Evolutionary conservation across 2,888 invertebrate species (phyloP).

Genomic region (Apoda limacodes): DNA sequence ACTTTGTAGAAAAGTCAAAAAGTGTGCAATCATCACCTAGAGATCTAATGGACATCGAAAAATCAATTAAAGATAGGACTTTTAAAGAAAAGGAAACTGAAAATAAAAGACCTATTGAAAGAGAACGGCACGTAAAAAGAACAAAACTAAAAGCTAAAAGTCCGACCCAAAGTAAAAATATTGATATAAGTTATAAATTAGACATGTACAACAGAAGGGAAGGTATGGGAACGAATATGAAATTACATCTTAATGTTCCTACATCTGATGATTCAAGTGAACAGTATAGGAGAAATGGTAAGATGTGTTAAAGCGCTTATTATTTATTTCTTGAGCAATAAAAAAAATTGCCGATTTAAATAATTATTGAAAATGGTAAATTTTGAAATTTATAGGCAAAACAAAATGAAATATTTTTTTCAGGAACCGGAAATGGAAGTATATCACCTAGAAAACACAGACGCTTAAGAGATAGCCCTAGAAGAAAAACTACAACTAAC

Average conservation of each 20-base stretch:
- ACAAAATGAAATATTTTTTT: constrained; percentile 1
- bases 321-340: no score
- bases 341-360: no score
- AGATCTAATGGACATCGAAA: constrained; percentile 49
- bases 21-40: constrained; percentile 53
- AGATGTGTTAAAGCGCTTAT: no score
- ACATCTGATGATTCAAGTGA: constrained; percentile 74
- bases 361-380: no score
- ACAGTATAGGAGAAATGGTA: constrained; percentile 61
- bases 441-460: constrained; percentile 72
- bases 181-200: constrained; percentile 42
- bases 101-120: constrained; percentile 46
- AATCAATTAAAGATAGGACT: constrained; percentile 48
- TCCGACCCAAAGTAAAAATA: constrained; percentile 52
- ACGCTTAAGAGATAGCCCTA: constrained; percentile 73
- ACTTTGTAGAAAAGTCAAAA: constrained; percentile 59
- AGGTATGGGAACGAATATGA: constrained; percentile 56
- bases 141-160: constrained; percentile 62
- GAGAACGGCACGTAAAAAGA: constrained; percentile 59
- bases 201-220: constrained; percentile 65
- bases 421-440: constrained; percentile 47
- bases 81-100: constrained; percentile 49
- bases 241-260: constrained; percentile 66
- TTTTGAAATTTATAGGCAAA: not conserved
- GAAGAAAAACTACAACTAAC: constrained; percentile 72